These are phyloP conservation scores for Oreochromis mossambicus DNA, from an alignment of 2,797 vertebrate genomes.

Conservation along the genomic window DNA sequence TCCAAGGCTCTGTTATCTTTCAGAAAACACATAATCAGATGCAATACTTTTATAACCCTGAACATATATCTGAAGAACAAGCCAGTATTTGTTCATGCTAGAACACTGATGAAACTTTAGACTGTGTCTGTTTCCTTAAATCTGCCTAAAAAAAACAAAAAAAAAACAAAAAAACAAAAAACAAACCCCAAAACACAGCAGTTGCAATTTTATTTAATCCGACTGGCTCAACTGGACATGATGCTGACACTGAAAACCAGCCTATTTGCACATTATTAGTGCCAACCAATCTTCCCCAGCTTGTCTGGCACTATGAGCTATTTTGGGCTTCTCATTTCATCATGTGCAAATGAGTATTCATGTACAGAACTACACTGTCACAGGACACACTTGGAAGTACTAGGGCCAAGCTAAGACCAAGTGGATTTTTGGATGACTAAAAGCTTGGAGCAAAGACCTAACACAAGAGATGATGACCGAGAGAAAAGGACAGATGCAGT, in stretches of 20 bases:
- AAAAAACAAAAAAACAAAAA: too few species aligned
- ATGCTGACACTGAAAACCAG: slow-evolving; percentile 16
- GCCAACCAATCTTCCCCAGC: slow-evolving; percentile 26
- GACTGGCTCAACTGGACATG: neutral
- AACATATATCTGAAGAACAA: neutral
- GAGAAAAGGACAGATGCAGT: slow-evolving; percentile 7
- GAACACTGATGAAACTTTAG: neutral
- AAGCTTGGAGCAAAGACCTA: neutral
- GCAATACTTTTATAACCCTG: neutral
- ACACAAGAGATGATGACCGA: neutral
- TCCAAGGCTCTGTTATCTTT: neutral
- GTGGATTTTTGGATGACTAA: slow-evolving; percentile 33
- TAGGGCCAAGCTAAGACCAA: slow-evolving; percentile 13
- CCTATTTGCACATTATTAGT: slow-evolving; percentile 34
- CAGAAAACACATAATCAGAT: neutral
- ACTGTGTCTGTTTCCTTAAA: rapidly evolving
- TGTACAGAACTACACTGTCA: slow-evolving; percentile 40
- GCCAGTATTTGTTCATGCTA: neutral
- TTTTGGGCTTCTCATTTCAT: slow-evolving; percentile 63
- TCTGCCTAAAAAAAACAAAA: neutral
- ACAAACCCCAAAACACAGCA: neutral
- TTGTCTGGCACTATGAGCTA: slow-evolving; percentile 46
- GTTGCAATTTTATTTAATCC: neutral
- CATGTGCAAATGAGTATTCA: slow-evolving; percentile 51
- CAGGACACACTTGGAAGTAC: slow-evolving; percentile 36